Conservation (phyloP, 2,888 invertebrate genomes). For the Sinotaia quadrata region DNA sequence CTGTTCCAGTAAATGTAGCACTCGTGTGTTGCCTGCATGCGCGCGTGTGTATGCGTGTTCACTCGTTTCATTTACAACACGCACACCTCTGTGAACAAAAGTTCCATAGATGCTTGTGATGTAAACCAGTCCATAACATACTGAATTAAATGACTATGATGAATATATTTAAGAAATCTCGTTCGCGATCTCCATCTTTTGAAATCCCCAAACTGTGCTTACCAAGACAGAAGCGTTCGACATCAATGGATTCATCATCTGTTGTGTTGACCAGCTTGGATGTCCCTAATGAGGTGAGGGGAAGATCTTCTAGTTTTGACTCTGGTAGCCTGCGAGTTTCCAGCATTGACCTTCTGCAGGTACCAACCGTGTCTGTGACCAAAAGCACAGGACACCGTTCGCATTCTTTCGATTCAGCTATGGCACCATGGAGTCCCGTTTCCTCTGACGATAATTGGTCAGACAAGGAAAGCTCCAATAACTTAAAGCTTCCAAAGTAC, state of each 20-base stretch:
- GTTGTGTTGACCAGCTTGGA: slow-evolving; percentile 37
- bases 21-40: no score
- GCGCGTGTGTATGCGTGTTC: no score
- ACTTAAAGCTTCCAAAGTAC: slow-evolving; percentile 44
- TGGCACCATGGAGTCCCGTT: slow-evolving; percentile 42
- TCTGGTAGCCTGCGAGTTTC: slow-evolving; percentile 50
- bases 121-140: no score
- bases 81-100: no score
- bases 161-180: slow-evolving; percentile 59
- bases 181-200: slow-evolving; percentile 58
- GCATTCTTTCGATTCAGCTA: slow-evolving; percentile 60
- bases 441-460: slow-evolving; percentile 58
- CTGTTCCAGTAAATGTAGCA: no score
- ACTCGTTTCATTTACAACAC: no score
- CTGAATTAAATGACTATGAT: no score
- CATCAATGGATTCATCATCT: slow-evolving; percentile 41
- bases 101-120: no score
- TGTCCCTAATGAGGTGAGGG: slow-evolving; percentile 55
- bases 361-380: slow-evolving; percentile 3
- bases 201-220: slow-evolving; percentile 63
- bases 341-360: slow-evolving; percentile 35
- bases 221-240: slow-evolving; percentile 50
- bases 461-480: slow-evolving; percentile 45
- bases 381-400: slow-evolving; percentile 39
- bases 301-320: slow-evolving; percentile 66